phyloP scores from a whole-genome alignment of 1,140 invertebrate species.

The Vollenhovia emeryi region DNA sequence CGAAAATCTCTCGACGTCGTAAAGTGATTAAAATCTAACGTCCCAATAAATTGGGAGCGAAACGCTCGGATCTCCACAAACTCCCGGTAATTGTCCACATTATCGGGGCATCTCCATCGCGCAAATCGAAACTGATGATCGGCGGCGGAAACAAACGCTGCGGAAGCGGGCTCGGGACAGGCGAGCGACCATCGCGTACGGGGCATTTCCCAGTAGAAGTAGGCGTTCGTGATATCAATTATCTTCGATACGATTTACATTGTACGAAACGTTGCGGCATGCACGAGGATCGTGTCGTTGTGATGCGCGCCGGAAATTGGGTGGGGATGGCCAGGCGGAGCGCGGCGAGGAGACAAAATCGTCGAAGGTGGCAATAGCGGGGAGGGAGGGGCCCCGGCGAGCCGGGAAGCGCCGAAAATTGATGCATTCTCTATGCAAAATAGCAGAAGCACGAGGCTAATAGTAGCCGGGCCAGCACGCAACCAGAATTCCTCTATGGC shows the following conservation, averaged over 20 bases:
- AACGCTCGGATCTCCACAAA: conserved; percentile 15
- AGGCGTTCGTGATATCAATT: conserved; percentile 68
- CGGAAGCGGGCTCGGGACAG: conserved; percentile 41
- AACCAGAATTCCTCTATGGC: conserved; percentile 68
- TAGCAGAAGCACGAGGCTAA: conserved; percentile 71
- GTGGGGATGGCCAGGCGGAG: conserved; percentile 16
- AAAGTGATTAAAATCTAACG: not conserved
- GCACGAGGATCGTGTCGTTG: conserved; percentile 21
- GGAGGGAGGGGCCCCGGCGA: conserved; percentile 29
- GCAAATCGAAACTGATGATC: conserved; percentile 55
- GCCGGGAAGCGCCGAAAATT: conserved; percentile 79
- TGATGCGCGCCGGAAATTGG: conserved; percentile 57
- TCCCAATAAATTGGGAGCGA: not conserved
- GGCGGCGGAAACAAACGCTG: conserved; percentile 25
- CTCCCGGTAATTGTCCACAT: conserved; percentile 51
- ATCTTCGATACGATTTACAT: conserved; percentile 70
- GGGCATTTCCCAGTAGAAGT: conserved; percentile 44
- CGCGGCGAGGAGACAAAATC: conserved; percentile 40
- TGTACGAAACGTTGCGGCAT: conserved; percentile 38
- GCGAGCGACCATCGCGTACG: conserved; percentile 11
- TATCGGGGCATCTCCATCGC: conserved; percentile 11
- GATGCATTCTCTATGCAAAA: conserved; percentile 80
- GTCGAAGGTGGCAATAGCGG: conserved; percentile 52
- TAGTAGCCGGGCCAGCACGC: conserved; percentile 71
- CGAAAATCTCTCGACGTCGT: not conserved